These are phyloP conservation scores for Heterodera schachtii DNA, from an alignment of 1,140 invertebrate species.

Conservation along the genomic window DNA sequence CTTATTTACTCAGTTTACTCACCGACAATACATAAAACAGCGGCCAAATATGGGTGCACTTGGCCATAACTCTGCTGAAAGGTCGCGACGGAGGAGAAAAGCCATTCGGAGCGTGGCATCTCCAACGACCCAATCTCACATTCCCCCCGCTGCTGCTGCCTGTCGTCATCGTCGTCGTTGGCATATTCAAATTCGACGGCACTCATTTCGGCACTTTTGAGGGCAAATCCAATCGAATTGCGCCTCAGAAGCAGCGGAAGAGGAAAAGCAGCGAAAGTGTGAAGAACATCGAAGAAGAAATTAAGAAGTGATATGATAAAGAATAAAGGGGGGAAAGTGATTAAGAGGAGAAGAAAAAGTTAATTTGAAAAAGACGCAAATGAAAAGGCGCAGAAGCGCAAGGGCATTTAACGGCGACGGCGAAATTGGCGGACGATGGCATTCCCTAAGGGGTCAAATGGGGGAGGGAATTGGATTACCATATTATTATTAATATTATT, in stretches of 20 bases:
- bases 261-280: neutral
- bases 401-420: neutral
- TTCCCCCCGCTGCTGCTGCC: neutral
- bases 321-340: neutral
- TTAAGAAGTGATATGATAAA: no score
- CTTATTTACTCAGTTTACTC: constrained; percentile 52
- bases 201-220: neutral
- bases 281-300: no score
- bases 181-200: neutral
- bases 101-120: constrained; percentile 52
- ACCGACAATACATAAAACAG: constrained; percentile 82
- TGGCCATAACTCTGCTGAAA: constrained; percentile 64
- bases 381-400: no score
- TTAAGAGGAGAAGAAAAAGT: neutral
- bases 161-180: neutral
- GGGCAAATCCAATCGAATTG: neutral
- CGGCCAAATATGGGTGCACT: constrained; percentile 75
- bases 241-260: neutral
- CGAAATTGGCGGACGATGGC: neutral
- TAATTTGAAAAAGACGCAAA: no score
- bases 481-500: no score
- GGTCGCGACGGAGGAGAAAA: constrained; percentile 45
- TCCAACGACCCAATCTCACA: constrained; percentile 61
- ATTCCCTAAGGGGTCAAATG: neutral
- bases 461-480: no score